Evolutionary conservation across 1,140 invertebrate species (phyloP).

Genomic region (Ptiloglossa arizonensis): DNA sequence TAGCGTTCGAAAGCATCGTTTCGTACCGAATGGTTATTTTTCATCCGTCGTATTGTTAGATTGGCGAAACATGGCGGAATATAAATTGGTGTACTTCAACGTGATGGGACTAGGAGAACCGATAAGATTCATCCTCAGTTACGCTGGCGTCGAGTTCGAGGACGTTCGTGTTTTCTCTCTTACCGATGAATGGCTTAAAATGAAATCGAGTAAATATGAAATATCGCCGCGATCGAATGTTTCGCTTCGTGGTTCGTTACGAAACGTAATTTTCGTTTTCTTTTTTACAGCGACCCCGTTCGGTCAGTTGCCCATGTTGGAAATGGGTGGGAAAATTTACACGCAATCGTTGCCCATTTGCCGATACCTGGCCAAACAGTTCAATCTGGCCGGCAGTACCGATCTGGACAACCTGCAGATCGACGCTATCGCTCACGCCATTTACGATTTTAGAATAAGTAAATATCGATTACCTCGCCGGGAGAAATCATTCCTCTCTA

Average conservation of each 20-base stretch:
- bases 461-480: constrained; percentile 37
- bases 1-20: not conserved
- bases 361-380: constrained; percentile 73
- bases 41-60: not conserved
- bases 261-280: not conserved
- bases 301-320: constrained; percentile 71
- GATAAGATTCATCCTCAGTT: constrained; percentile 83
- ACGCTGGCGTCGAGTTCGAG: constrained; percentile 83
- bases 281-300: constrained; percentile 69
- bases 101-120: constrained; percentile 85
- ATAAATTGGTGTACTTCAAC: constrained; percentile 84
- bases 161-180: constrained; percentile 79
- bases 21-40: no score
- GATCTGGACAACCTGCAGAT: constrained; percentile 70
- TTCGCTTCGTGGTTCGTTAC: not conserved
- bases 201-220: constrained; percentile 75
- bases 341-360: constrained; percentile 71
- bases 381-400: constrained; percentile 63
- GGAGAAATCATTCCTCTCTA: constrained; percentile 12
- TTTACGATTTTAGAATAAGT: constrained; percentile 70
- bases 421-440: constrained; percentile 67
- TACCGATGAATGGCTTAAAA: constrained; percentile 77
- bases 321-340: constrained; percentile 72
- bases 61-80: constrained; percentile 69
- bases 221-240: not conserved